phyloP scores from a whole-genome alignment of 2,113 vertebrate genomes.

The Genyomyrus donnyi region DNA sequence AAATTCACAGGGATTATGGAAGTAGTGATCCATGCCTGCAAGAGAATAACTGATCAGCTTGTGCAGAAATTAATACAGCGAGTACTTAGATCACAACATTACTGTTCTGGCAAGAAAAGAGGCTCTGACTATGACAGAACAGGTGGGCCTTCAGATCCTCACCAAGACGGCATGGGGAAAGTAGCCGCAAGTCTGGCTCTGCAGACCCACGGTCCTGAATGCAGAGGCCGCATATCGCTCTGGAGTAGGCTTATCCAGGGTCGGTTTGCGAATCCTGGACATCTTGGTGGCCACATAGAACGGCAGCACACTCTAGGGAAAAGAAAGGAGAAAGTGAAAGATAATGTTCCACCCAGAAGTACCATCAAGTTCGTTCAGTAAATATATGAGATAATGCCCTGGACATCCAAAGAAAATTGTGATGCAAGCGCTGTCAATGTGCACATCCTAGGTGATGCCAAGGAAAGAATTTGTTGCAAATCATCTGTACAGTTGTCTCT shows the following conservation, averaged over 20 bases:
- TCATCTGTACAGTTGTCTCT: not conserved
- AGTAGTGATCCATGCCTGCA: conserved; percentile 64
- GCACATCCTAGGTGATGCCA: not conserved
- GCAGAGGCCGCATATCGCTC: conserved; percentile 76
- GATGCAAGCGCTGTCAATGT: not conserved
- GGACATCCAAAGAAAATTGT: not conserved
- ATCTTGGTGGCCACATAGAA: conserved; percentile 85
- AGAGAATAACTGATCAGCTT: not conserved
- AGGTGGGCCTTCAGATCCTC: conserved; percentile 34
- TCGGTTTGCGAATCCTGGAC: conserved; percentile 74
- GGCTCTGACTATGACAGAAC: not conserved
- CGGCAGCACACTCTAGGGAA: conserved; percentile 76
- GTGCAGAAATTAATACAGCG: not conserved
- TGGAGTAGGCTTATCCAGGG: conserved; percentile 71
- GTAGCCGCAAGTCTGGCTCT: conserved; percentile 76
- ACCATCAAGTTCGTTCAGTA: not conserved
- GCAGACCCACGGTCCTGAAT: conserved; percentile 74
- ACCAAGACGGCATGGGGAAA: conserved; percentile 78
- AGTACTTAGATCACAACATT: not conserved
- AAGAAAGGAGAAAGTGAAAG: not conserved
- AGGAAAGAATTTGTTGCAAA: not conserved
- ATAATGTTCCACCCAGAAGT: not conserved
- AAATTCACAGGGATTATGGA: conserved; percentile 57
- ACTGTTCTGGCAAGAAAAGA: not conserved
- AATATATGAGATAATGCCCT: not conserved